A percentile compares a stretch with the other conserved stretches of the same genome.
Evolutionary conservation across 2,888 invertebrate genomes (phyloP).

Genomic region (Zelleria hepariella): DNA sequence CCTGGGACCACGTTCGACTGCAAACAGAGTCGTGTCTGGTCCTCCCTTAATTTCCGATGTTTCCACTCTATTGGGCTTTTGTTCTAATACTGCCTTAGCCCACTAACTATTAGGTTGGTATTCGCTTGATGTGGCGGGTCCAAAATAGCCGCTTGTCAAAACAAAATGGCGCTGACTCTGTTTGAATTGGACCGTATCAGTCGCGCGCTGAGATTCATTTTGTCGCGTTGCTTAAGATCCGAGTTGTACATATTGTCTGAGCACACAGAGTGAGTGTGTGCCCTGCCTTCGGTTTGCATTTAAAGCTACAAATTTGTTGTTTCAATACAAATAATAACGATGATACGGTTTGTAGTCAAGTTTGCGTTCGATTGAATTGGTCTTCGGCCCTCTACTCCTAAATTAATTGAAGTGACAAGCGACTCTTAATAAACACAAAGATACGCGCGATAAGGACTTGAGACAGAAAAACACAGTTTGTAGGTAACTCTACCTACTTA

Average conservation of each 20-base stretch:
- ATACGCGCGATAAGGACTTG: no score
- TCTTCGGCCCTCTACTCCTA: constrained; percentile 48
- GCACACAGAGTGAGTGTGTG: constrained; percentile 68
- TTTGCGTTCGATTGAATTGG: constrained; percentile 67
- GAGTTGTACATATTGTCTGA: constrained; percentile 67
- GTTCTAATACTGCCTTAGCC: constrained; percentile 33
- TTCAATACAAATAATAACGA: constrained; percentile 67
- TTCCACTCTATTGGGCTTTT: constrained; percentile 37
- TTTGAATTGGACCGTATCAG: constrained; percentile 72
- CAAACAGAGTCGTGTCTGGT: constrained; percentile 72
- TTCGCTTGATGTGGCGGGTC: constrained; percentile 22
- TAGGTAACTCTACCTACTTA: neutral
- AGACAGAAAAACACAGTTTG: no score
- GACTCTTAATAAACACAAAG: neutral
- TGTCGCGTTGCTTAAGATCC: constrained; percentile 71
- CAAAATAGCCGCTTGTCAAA: constrained; percentile 66
- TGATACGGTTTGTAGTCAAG: constrained; percentile 69
- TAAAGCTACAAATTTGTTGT: constrained; percentile 72
- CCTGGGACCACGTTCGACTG: constrained; percentile 70
- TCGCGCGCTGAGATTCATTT: constrained; percentile 71
- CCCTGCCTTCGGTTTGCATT: constrained; percentile 62
- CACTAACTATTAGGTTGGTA: constrained; percentile 31
- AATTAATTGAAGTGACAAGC: constrained; percentile 44
- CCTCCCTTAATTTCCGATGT: constrained; percentile 72
- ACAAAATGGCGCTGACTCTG: constrained; percentile 71